Base-by-base conservation (phyloP, 2,797 vertebrate species). In the Agapornis canus region DNA sequence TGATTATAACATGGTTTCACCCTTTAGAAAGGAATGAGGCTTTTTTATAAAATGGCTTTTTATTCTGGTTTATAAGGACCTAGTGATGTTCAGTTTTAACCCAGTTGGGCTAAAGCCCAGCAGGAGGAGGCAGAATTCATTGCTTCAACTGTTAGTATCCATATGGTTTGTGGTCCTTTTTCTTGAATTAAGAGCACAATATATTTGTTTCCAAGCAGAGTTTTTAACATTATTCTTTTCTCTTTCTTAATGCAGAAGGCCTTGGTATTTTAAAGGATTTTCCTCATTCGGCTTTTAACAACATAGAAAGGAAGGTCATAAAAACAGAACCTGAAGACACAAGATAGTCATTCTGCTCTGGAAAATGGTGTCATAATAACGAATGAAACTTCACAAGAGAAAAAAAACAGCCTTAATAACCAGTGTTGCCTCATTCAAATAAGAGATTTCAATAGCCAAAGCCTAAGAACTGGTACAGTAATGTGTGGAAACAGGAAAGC, bases 261-360 rank as follows among this genome's bases (percentile, higher is more conserved):
- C 98, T 98, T 94, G 99, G 99, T 86, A 98, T 98, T 92, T 96
- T 98, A 92, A 98, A 98, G 97, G 98, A 98, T 97, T 98, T 98
- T 78, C 98, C 98, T 90, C 99, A 99, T 95, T 98, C 98, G 21
- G 98, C 98, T 91, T 98, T 99, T 87, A 98, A 97, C 97, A 98
- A 95, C 92, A 95, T 99, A 6, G 99, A 99, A 93, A 99, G 99
- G 98, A 99, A 99, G 96, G 98, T 98, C 97, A 99, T 99, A 97
- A 99, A 99, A 98, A 99, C 99, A 96, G 99, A 99, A 96, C 99
- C 99, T 5, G 99, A 99, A 97, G 99, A 99, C 97, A 98, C 99
- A 96, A 99, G 99, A 99, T 99, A 99, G 99, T 99, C 89, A 82
- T 91, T 86, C 64, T 92, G 84, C 93, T 95, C 73, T 92, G 96